Percentiles rank a stretch among this genome's conserved stretches.
Evolutionary conservation across 1,140 invertebrate species (phyloP).

Genomic region (Fopius arisanus): DNA sequence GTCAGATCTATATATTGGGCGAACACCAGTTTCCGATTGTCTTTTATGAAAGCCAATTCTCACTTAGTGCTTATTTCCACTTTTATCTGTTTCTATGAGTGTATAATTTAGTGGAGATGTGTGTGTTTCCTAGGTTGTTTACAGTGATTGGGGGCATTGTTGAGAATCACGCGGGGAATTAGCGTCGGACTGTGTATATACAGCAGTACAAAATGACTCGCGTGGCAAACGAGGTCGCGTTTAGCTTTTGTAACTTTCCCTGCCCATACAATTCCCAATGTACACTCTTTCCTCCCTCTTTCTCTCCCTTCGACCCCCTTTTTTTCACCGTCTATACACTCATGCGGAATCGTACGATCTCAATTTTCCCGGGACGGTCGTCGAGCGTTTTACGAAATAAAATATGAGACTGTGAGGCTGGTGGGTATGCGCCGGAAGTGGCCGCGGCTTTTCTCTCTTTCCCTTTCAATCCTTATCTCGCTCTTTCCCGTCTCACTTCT

Average conservation of each 20-base stretch:
- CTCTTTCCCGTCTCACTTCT: slow-evolving; percentile 39
- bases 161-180: slow-evolving; percentile 33
- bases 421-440: slow-evolving; percentile 22
- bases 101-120: background rate
- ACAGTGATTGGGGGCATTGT: slow-evolving; percentile 37
- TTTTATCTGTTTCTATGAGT: slow-evolving; percentile 14
- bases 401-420: slow-evolving; percentile 46
- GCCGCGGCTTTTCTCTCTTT: slow-evolving; percentile 26
- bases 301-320: background rate
- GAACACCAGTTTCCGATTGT: slow-evolving; percentile 15
- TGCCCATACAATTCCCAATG: background rate
- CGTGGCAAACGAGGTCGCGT: slow-evolving; percentile 23
- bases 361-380: slow-evolving; percentile 40
- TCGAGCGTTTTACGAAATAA: slow-evolving; percentile 49
- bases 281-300: background rate
- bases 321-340: background rate
- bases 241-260: background rate
- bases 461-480: slow-evolving; percentile 54
- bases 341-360: slow-evolving; percentile 46
- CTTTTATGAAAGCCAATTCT: slow-evolving; percentile 26
- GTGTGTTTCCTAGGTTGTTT: slow-evolving; percentile 26
- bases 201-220: background rate
- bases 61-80: slow-evolving; percentile 17
- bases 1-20: background rate
- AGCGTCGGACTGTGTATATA: slow-evolving; percentile 24